A percentile compares a stretch with the other conserved stretches of the same genome.
Evolutionary conservation across 2,888 invertebrate species (phyloP).

Genomic region (Mesoligia furuncula): DNA sequence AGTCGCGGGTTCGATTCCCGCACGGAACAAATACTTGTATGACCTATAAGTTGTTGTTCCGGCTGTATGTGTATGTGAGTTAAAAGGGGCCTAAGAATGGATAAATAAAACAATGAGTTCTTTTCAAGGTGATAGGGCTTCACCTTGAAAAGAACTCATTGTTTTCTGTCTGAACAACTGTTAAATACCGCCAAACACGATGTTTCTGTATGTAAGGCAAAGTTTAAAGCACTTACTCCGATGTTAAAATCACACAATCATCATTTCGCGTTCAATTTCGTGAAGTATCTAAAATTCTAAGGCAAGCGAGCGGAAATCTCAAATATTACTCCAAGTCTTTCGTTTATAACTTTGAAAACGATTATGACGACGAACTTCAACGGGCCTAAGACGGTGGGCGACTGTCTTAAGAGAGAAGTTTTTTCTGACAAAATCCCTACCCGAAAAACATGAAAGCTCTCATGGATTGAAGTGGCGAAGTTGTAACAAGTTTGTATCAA

Average conservation of each 20-base stretch:
- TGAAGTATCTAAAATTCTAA: conserved; percentile 34
- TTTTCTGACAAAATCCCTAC: conserved; percentile 32
- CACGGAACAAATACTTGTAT: too few species aligned
- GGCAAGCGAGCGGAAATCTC: conserved; percentile 35
- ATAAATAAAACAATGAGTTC: not conserved
- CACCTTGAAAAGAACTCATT: too few species aligned
- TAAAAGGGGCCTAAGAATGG: not conserved
- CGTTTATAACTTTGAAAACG: conserved; percentile 60
- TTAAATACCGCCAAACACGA: not conserved
- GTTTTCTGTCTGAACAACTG: not conserved
- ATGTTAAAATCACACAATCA: conserved; percentile 32
- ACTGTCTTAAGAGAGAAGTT: conserved; percentile 50
- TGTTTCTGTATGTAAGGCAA: not conserved
- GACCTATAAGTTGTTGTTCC: too few species aligned
- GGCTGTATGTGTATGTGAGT: too few species aligned
- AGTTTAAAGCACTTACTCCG: not conserved
- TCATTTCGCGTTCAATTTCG: conserved; percentile 45
- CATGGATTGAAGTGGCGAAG: conserved; percentile 50
- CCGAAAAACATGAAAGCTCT: conserved; percentile 45
- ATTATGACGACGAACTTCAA: conserved; percentile 54
- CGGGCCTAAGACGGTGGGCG: conserved; percentile 9
- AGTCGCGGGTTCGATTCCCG: too few species aligned
- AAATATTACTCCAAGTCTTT: conserved; percentile 43
- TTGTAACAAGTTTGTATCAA: conserved; percentile 64
- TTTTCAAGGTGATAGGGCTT: not conserved